These are phyloP conservation scores for Pseudolaguvia tuberculata DNA, from an alignment of 2,113 vertebrate species.

Conservation along the genomic window DNA sequence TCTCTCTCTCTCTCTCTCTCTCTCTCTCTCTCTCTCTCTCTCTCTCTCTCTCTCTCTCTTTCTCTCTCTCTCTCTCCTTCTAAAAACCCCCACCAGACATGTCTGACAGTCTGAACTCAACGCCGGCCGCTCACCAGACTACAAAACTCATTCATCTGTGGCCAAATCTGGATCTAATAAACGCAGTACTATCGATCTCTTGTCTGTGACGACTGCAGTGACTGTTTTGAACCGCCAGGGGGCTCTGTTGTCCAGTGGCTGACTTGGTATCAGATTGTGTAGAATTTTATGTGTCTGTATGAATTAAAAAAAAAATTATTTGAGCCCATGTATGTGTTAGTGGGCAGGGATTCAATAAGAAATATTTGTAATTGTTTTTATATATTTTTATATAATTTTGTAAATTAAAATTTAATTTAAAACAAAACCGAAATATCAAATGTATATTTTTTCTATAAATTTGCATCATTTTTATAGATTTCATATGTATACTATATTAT, in stretches of 20 bases:
- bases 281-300: not conserved
- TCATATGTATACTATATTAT: too few relatives aligned
- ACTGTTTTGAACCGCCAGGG: constrained; percentile 60
- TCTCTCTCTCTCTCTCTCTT: too few relatives aligned
- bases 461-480: too few relatives aligned
- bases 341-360: not conserved
- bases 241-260: constrained; percentile 64
- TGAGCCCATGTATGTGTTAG: not conserved
- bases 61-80: too few relatives aligned
- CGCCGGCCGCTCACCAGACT: constrained; percentile 73
- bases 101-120: constrained; percentile 76
- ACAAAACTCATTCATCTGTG: constrained; percentile 80
- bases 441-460: too few relatives aligned
- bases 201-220: constrained; percentile 35
- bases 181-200: constrained; percentile 66
- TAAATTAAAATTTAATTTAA: too few relatives aligned
- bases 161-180: constrained; percentile 80
- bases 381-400: too few relatives aligned
- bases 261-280: not conserved
- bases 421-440: too few relatives aligned
- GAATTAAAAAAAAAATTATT: not conserved
- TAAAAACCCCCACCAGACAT: constrained; percentile 64
- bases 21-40: constrained; percentile 19
- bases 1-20: constrained; percentile 39
- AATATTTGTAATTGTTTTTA: too few relatives aligned